phyloP scores from a whole-genome alignment of 2,797 vertebrate genomes.

The Oreonectes daqikongensis region DNA sequence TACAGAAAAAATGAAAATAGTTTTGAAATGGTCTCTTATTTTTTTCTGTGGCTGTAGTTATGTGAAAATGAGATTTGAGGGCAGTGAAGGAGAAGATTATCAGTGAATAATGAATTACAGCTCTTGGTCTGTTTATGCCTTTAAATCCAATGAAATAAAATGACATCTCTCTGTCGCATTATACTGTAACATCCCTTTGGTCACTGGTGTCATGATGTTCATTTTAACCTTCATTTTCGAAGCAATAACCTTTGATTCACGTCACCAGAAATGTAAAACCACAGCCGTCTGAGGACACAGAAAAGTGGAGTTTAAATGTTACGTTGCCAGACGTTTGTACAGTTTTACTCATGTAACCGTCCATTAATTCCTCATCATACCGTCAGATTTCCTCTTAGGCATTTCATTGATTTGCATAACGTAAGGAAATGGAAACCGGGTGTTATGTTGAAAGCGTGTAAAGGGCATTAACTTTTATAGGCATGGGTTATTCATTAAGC shows the following conservation, averaged over 20 bases:
- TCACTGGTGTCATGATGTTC: neutral
- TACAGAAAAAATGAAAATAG: too few species aligned
- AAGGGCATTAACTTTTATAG: neutral
- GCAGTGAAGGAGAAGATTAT: too few species aligned
- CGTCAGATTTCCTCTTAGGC: neutral
- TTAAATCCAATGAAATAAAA: slow-evolving; percentile 11
- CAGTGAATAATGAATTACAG: neutral
- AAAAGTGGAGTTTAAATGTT: neutral
- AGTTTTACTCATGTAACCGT: neutral
- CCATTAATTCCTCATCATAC: neutral
- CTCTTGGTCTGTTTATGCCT: neutral
- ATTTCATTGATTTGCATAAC: neutral
- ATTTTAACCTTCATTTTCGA: slow-evolving; percentile 4
- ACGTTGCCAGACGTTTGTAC: neutral
- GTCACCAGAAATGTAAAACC: too few species aligned
- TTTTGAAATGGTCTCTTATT: too few species aligned
- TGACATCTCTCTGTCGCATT: neutral
- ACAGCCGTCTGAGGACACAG: neutral
- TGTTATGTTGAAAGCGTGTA: neutral
- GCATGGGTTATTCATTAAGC: neutral
- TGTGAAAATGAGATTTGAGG: too few species aligned
- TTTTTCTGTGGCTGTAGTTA: too few species aligned
- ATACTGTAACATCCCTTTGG: neutral
- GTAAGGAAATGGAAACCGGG: neutral
- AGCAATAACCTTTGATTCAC: slow-evolving; percentile 5